phyloP scores from a whole-genome alignment of 2,888 invertebrate genomes.

The Rhamphomyia laevipes region DNA sequence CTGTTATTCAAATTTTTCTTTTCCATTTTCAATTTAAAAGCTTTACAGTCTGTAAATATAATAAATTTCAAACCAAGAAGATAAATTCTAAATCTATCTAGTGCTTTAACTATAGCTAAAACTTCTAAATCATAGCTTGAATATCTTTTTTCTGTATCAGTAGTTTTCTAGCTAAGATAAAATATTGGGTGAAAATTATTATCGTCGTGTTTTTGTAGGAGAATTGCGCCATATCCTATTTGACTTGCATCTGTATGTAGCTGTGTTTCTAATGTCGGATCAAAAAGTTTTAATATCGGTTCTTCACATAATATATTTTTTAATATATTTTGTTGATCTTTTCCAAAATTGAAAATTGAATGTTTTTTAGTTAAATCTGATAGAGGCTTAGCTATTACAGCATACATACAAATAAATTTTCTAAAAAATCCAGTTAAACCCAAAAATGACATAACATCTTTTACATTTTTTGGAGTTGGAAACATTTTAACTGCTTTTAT shows the following conservation, averaged over 20 bases:
- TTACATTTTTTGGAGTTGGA: slow-evolving; percentile 1
- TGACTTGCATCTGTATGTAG: too few relatives aligned
- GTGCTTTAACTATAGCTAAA: slow-evolving; percentile 17
- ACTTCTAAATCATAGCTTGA: slow-evolving; percentile 25
- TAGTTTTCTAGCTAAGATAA: slow-evolving; percentile 21
- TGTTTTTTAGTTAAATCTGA: slow-evolving; percentile 14
- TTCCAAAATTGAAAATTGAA: slow-evolving; percentile 10
- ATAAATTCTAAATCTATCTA: slow-evolving; percentile 24
- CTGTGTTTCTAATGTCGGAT: slow-evolving; percentile 14
- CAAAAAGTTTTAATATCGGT: slow-evolving; percentile 20
- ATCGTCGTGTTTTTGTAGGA: too few relatives aligned
- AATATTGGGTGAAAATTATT: slow-evolving; percentile 19
- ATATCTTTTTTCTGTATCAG: slow-evolving; percentile 20
- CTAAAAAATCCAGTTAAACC: too few relatives aligned
- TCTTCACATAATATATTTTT: slow-evolving; percentile 4
- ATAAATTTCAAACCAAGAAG: slow-evolving; percentile 21
- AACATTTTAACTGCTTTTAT: slow-evolving; percentile 5
- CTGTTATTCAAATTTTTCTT: slow-evolving; percentile 19
- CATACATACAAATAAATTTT: slow-evolving; percentile 3
- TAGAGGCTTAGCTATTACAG: slow-evolving; percentile 4
- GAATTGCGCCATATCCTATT: too few relatives aligned
- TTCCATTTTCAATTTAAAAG: slow-evolving; percentile 15
- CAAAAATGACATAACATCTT: slow-evolving; percentile 3
- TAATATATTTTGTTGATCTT: slow-evolving; percentile 20
- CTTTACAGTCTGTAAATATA: slow-evolving; percentile 20